Evolutionary conservation across 2,113 vertebrate genomes (phyloP).

Genomic region (Pithys albifrons): DNA sequence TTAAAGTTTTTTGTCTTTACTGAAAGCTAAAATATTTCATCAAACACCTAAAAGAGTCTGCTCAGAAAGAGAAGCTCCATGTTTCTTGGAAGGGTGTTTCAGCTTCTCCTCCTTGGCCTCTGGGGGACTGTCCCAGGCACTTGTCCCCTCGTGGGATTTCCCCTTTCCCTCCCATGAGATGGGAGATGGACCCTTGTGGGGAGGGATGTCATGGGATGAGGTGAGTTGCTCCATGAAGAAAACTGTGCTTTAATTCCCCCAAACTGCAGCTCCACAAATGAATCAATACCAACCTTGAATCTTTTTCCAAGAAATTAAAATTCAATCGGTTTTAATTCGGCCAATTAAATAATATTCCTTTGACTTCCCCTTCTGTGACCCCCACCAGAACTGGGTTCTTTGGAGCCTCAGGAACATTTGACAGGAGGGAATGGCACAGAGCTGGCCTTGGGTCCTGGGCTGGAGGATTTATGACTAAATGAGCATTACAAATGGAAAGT

Average conservation of each 20-base stretch:
- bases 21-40: background rate
- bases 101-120: background rate
- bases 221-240: background rate
- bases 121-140: background rate
- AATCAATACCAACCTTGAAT: background rate
- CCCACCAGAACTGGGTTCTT: background rate
- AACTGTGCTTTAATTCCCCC: background rate
- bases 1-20: background rate
- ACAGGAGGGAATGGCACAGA: background rate
- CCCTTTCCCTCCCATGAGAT: background rate
- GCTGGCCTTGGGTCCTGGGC: background rate
- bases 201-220: background rate
- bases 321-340: background rate
- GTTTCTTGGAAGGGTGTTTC: background rate
- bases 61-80: rapidly evolving
- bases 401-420: background rate
- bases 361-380: background rate
- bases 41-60: background rate
- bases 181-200: background rate
- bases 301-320: background rate
- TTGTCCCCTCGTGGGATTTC: background rate
- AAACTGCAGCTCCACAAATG: background rate
- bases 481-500: background rate
- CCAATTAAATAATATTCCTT: background rate
- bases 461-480: background rate